Evolutionary conservation across 2,797 vertebrate species (phyloP).

Genomic region (Mastacembelus armatus): DNA sequence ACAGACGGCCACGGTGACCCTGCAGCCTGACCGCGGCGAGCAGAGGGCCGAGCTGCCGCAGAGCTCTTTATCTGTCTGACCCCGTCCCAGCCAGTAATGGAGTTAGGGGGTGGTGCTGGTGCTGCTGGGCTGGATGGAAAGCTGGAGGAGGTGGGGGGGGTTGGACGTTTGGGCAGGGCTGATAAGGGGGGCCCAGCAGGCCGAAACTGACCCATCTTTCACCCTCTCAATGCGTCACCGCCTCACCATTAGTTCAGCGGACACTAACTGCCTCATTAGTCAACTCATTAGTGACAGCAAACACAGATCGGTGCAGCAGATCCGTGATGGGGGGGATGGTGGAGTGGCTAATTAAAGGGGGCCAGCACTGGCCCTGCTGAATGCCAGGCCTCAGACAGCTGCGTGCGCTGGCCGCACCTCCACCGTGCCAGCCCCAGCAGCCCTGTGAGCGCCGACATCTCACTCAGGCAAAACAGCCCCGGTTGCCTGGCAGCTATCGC

Average conservation of each 20-base stretch:
- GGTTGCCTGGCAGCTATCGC: slow-evolving; percentile 80
- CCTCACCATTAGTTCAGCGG: slow-evolving; percentile 88
- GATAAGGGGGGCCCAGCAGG: slow-evolving; percentile 66
- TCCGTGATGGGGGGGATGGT: slow-evolving; percentile 85
- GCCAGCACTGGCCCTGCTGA: slow-evolving; percentile 74
- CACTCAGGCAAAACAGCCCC: slow-evolving; percentile 6
- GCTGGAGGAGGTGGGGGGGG: slow-evolving; percentile 22
- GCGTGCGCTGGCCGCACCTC: slow-evolving; percentile 61
- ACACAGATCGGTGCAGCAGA: slow-evolving; percentile 88
- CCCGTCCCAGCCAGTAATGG: slow-evolving; percentile 66
- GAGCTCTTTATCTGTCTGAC: slow-evolving; percentile 83
- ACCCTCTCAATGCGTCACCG: slow-evolving; percentile 66
- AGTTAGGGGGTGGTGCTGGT: slow-evolving; percentile 27
- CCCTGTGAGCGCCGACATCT: slow-evolving; percentile 15
- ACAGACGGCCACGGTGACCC: slow-evolving; percentile 74
- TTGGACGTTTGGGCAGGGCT: slow-evolving; percentile 62
- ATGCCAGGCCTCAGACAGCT: slow-evolving; percentile 86
- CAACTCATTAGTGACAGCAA: slow-evolving; percentile 92
- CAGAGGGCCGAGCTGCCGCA: slow-evolving; percentile 60
- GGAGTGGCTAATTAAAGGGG: slow-evolving; percentile 90
- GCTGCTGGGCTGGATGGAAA: slow-evolving; percentile 45
- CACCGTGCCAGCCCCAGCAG: slow-evolving; percentile 26
- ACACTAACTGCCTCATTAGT: slow-evolving; percentile 96
- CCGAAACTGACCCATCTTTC: slow-evolving; percentile 68
- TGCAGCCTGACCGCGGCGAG: slow-evolving; percentile 59